Base-by-base conservation (phyloP, 1,140 invertebrate genomes). In the Sesamia nonagrioides region DNA sequence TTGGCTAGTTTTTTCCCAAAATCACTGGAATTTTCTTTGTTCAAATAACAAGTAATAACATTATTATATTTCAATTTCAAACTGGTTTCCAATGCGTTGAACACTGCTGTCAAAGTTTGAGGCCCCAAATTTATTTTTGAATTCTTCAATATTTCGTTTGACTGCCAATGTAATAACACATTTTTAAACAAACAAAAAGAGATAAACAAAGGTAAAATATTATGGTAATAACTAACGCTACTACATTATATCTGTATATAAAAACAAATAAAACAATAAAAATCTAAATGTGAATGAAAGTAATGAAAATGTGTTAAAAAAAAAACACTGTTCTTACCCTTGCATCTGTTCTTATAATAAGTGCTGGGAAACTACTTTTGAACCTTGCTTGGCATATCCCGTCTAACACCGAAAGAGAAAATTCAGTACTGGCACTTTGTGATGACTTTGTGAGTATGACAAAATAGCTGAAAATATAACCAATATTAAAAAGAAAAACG, bases 351-450 rank as follows among this genome's bases (percentile, higher is more conserved):
- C 58, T 48, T 3, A 84, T 66, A 27, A 69, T 35, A n/a, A 86
- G 56, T 0, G 78, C 82, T 15, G 82, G 82, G 3, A 83, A 45
- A 9, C 83, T 80, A 35, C 74, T 69, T 15, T 85, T 79, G 13
- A 37, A 66, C 21, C 85, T 78, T 4, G 35, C 68, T 80, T 79
- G 63, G 52, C 82, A 86, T 18, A 86, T 66, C 40, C 72, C 80
- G 9, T 86, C 82, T 15, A 69, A 17, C n/a, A 81, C 77, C 1
- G 83, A 78, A 13, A 68, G 21, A 0, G 56, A 37, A 52, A 71
- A 86, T 73, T 86, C 85, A 11, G 79, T 77, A 45, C 71, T 66
- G 8, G 73, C 78, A n/a, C 73, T 79, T 15, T 79, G 35, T 15
- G 81, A 69, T 8, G 68, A 27, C 9, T 61, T 33, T 13, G 61